phyloP scores from a whole-genome alignment of 2,113 vertebrate genomes.

The Trichechus manatus region DNA sequence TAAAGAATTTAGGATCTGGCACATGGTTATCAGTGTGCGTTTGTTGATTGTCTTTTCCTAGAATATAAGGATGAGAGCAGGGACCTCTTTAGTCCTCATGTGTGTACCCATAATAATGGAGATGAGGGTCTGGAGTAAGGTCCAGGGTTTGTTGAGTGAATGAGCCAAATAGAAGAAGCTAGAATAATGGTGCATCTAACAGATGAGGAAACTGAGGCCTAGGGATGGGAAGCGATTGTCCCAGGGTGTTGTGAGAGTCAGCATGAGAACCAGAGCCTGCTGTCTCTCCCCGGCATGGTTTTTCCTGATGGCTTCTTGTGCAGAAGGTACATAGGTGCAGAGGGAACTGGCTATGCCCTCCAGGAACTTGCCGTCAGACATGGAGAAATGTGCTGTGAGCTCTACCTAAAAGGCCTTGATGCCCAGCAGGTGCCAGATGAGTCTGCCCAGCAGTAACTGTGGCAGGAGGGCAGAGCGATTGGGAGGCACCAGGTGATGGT shows the following conservation, averaged over 20 bases:
- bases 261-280: not conserved
- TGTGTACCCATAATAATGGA: not conserved
- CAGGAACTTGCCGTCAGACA: not conserved
- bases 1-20: not conserved
- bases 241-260: not conserved
- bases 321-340: fast-evolving
- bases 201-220: not conserved
- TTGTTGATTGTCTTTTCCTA: constrained; percentile 15
- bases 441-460: not conserved
- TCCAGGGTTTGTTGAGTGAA: not conserved
- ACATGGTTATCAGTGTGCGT: not conserved
- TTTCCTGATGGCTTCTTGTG: not conserved
- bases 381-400: not conserved
- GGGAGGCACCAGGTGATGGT: not conserved
- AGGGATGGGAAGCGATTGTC: not conserved
- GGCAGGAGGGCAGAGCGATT: not conserved
- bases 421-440: not conserved
- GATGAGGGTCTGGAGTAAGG: not conserved
- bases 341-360: not conserved
- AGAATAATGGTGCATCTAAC: not conserved
- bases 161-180: not conserved
- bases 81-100: not conserved
- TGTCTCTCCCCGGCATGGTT: not conserved
- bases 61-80: not conserved
- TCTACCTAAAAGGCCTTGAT: not conserved